Evolutionary conservation across 2,113 vertebrate species (phyloP).

Genomic region (Apteryx owenii): DNA sequence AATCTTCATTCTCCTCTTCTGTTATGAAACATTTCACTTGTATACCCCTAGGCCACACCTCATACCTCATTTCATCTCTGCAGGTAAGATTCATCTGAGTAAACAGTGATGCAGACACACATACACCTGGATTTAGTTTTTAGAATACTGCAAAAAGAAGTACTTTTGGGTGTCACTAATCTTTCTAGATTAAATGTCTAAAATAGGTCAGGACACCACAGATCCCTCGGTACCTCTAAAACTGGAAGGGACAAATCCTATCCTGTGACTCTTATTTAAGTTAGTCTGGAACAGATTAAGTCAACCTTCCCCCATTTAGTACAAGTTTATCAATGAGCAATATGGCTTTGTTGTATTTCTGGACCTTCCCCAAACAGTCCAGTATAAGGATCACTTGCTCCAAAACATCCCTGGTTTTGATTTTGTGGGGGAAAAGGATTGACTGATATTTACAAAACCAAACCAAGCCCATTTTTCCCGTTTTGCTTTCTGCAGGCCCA

Average conservation of each 20-base stretch:
- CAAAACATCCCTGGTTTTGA: constrained; percentile 9
- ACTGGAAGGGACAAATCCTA: not conserved
- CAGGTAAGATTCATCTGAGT: not conserved
- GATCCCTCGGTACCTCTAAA: not conserved
- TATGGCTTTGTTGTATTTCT: not conserved
- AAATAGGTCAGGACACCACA: not conserved
- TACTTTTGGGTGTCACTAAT: not conserved
- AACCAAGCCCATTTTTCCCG: not conserved
- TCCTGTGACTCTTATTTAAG: rapidly evolving
- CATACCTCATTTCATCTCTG: not conserved
- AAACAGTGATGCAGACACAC: too few species aligned
- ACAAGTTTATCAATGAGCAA: not conserved
- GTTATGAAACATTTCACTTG: too few species aligned
- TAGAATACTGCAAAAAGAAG: not conserved
- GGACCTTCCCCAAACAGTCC: not conserved
- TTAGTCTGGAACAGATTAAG: not conserved
- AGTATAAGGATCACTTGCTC: not conserved
- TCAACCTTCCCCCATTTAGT: not conserved
- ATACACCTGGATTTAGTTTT: not conserved
- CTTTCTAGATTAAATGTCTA: rapidly evolving
- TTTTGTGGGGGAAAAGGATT: not conserved
- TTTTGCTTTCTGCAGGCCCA: not conserved
- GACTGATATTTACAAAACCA: constrained; percentile 18
- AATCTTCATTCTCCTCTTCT: not conserved
- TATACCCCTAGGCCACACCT: not conserved